A percentile compares a stretch with the other conserved stretches of the same genome.
These are phyloP conservation scores for Tetranychus urticae DNA, from an alignment of 1,140 invertebrate genomes.

Conservation along the genomic window DNA sequence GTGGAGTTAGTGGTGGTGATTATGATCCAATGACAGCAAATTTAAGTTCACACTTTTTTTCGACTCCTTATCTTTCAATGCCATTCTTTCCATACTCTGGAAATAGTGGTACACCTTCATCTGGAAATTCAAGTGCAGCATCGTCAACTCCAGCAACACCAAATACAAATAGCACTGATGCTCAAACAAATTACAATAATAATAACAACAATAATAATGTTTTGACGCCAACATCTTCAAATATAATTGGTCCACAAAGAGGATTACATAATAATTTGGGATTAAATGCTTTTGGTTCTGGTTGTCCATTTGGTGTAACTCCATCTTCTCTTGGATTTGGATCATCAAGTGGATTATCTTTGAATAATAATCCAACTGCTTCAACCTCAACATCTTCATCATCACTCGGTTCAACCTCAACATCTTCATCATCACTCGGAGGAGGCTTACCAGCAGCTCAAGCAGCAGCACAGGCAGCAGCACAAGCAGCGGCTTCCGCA, in stretches of 20 bases:
- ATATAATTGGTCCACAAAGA: not conserved
- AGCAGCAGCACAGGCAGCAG: not conserved
- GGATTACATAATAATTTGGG: no score
- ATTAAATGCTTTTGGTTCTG: no score
- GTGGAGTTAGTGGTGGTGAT: not conserved
- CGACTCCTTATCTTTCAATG: constrained; percentile 4
- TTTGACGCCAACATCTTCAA: not conserved
- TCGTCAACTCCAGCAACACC: not conserved
- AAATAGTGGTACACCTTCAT: not conserved
- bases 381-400: not conserved
- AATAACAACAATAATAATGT: not conserved
- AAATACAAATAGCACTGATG: not conserved
- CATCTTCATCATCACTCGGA: no score
- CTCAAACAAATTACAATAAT: not conserved
- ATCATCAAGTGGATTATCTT: no score
- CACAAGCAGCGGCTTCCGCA: not conserved
- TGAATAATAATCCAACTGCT: no score
- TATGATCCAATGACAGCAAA: not conserved
- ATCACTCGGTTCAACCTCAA: no score
- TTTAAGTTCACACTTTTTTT: not conserved
- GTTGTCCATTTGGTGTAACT: no score
- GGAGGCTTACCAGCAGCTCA: no score
- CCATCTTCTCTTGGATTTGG: no score
- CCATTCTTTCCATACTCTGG: constrained; percentile 1
- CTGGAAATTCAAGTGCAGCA: not conserved